Evolutionary conservation across 2,113 vertebrate genomes (phyloP), one percentile per base, ranked within the genome.

Genomic region (Leucopsar rothschildi): DNA sequence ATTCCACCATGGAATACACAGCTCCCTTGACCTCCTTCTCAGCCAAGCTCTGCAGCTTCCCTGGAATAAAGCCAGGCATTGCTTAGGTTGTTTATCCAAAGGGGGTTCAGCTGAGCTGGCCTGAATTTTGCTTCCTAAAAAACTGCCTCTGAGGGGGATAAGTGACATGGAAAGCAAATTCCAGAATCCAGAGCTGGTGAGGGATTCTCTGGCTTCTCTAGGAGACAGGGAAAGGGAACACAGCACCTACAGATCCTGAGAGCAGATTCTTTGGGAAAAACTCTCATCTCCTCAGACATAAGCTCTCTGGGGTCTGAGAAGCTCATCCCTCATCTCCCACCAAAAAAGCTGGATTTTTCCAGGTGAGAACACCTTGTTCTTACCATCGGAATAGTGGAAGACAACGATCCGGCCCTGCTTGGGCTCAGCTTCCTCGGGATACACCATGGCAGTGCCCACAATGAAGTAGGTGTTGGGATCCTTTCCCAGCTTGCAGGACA

Each of bases 11-110:
- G 13, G 99, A 99, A 95, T 99, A 99, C 66, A 99, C 99, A 0
- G 99, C 99, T 45, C 99, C 99, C 79, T 99, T 99, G 61, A 99
- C 99, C 92, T 99, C 99, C 95, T 99, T 99, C 96, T 99, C 99
- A 13, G 99, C 99, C 92, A 99, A 98, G 1, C 99, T 99, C 97
- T 99, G 99, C 39, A 99, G 98, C 92, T 99, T 99, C 76, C 99
- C 99, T 99, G 96, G 44, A 80, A 96, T 13, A 69, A 45, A 91
- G 4, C 14, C 50, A 29, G 1, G 44, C 14, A 12, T 24, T 6
- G 2, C 29, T 24, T 4, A 2, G 2, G 25, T 66, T 69, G 75
- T 64, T 47, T 20, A 11, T 66, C 69, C 87, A 61, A 28, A 44
- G 5, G 21, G 50, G 37, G 19, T 17, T 66, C 37, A 25, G 27